A percentile compares a stretch with the other conserved stretches of the same genome.
These are phyloP conservation scores for Leptopilina drosophilae DNA, from an alignment of 2,888 invertebrate species.

Conservation along the genomic window DNA sequence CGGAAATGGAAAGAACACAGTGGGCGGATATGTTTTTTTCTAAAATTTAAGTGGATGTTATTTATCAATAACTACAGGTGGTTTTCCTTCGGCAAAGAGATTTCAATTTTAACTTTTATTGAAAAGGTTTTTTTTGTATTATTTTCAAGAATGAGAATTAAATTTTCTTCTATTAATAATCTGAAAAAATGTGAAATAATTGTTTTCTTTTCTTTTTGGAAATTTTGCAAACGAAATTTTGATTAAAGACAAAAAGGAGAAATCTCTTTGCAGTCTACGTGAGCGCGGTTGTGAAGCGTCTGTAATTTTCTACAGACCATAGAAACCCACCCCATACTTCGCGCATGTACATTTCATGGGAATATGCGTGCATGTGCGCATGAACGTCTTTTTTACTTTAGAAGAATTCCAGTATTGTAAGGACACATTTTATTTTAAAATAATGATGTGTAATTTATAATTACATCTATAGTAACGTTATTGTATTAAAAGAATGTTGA, in stretches of 20 bases:
- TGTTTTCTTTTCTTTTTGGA: not conserved
- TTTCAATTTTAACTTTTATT: not conserved
- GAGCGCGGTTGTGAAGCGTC: constrained; percentile 66
- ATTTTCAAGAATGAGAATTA: not conserved
- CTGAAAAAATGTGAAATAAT: not conserved
- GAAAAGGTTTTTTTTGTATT: not conserved
- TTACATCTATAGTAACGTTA: too few relatives aligned
- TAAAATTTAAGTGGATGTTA: constrained; percentile 41
- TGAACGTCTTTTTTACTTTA: too few relatives aligned
- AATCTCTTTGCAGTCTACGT: constrained; percentile 53
- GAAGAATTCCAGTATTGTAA: too few relatives aligned
- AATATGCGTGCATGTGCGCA: constrained; percentile 67
- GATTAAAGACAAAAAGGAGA: not conserved
- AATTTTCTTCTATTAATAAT: not conserved
- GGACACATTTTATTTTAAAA: too few relatives aligned
- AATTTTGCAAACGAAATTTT: not conserved
- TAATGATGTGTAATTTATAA: too few relatives aligned
- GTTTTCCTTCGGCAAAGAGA: constrained; percentile 58
- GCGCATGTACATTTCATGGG: constrained; percentile 67
- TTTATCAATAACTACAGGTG: constrained; percentile 71
- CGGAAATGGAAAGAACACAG: constrained; percentile 26
- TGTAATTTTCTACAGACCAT: constrained; percentile 52
- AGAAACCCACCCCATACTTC: constrained; percentile 64
- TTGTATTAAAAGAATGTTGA: too few relatives aligned
- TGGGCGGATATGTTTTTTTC: constrained; percentile 48